A percentile compares a stretch with the other conserved stretches of the same genome.
phyloP scores from a whole-genome alignment of 2,113 vertebrate species.

The Pionites leucogaster region DNA sequence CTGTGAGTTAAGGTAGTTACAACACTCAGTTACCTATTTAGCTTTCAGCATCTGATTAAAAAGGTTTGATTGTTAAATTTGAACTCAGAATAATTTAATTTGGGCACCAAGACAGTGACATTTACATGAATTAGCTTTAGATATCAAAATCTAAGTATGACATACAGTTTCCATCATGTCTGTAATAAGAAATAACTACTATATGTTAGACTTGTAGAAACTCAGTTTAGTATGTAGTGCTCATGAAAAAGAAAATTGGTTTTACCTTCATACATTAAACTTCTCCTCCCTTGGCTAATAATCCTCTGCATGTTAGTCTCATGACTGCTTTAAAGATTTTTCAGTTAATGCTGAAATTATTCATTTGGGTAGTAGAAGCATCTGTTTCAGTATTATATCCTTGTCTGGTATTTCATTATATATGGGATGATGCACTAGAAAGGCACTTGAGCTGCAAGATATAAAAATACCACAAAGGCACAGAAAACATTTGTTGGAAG shows the following conservation, averaged over 20 bases:
- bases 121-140: not conserved
- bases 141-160: not conserved
- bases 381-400: slow-evolving; percentile 24
- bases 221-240: not conserved
- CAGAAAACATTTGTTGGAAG: not conserved
- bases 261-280: slow-evolving; percentile 3
- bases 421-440: not conserved
- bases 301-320: slow-evolving; percentile 5
- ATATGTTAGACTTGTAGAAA: not conserved
- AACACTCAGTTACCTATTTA: not conserved
- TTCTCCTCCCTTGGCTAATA: slow-evolving; percentile 4
- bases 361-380: slow-evolving; percentile 33
- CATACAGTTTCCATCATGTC: not conserved
- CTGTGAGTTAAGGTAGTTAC: not conserved
- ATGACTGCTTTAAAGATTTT: slow-evolving; percentile 34
- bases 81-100: not conserved
- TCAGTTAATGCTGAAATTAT: slow-evolving; percentile 42
- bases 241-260: not conserved
- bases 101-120: not conserved
- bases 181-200: not conserved
- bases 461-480: not conserved
- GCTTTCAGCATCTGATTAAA: not conserved
- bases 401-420: not conserved
- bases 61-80: not conserved
- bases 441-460: not conserved